Evolutionary conservation across 2,113 vertebrate species (phyloP).

Genomic region (Phalacrocorax brasilianus): DNA sequence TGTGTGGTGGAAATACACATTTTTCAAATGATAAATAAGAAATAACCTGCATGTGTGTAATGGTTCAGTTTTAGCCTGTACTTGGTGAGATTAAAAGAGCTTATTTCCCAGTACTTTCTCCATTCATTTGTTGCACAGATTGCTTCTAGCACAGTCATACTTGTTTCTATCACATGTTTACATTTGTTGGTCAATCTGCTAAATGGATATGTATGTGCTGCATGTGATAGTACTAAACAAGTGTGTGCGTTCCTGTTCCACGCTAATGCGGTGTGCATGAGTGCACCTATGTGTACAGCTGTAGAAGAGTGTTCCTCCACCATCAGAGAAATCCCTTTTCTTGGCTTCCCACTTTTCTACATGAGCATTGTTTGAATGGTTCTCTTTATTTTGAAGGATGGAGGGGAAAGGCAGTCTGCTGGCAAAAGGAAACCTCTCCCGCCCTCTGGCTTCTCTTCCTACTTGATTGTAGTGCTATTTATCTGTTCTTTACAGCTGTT

Average conservation of each 20-base stretch:
- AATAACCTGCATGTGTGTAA: background rate
- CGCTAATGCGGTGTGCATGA: fast-evolving
- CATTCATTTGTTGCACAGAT: background rate
- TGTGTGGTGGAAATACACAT: background rate
- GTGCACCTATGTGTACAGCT: background rate
- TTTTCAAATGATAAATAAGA: background rate
- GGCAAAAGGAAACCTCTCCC: background rate
- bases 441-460: background rate
- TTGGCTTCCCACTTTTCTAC: background rate
- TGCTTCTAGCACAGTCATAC: background rate
- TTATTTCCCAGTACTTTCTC: background rate
- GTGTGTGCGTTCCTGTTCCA: background rate
- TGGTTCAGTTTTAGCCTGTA: background rate
- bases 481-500: background rate
- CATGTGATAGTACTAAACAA: background rate
- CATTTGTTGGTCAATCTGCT: background rate
- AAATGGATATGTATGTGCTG: background rate
- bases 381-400: background rate
- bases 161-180: background rate
- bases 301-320: background rate
- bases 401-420: background rate
- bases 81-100: background rate
- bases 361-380: background rate
- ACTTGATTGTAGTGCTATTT: background rate
- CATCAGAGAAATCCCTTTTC: background rate